Evolutionary conservation across 2,888 invertebrate species (phyloP).

Genomic region (Mantis religiosa): DNA sequence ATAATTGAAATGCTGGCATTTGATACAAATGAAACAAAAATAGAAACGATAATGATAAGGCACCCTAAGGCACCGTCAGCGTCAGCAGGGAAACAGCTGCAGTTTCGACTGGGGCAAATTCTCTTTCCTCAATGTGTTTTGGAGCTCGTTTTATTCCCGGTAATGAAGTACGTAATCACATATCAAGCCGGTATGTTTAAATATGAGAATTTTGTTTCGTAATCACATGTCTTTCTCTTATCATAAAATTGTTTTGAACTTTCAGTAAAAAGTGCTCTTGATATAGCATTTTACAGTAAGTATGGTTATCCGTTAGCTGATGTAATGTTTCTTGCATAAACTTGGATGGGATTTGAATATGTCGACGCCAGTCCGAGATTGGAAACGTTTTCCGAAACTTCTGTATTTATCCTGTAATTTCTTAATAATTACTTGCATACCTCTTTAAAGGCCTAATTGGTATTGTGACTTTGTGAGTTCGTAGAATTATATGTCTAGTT

Average conservation of each 20-base stretch:
- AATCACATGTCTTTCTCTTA: not conserved
- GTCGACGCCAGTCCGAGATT: too few relatives aligned
- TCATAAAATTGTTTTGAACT: not conserved
- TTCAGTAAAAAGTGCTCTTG: too few relatives aligned
- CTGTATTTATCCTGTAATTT: too few relatives aligned
- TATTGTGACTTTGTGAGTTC: too few relatives aligned
- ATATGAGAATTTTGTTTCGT: not conserved
- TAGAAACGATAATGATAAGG: not conserved
- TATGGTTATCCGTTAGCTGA: too few relatives aligned
- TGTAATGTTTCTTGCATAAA: too few relatives aligned
- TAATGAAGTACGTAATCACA: not conserved
- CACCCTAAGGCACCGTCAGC: not conserved
- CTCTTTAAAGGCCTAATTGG: too few relatives aligned
- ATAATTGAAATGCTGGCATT: not conserved
- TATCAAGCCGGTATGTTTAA: not conserved
- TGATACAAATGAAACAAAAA: not conserved
- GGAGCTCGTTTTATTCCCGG: not conserved
- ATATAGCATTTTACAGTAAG: too few relatives aligned
- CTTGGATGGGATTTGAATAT: too few relatives aligned
- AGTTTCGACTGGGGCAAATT: not conserved
- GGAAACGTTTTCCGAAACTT: too few relatives aligned
- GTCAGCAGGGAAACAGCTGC: not conserved
- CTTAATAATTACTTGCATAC: too few relatives aligned
- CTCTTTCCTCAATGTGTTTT: not conserved
- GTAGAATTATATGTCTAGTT: too few relatives aligned